Evolutionary conservation across 2,797 vertebrate species (phyloP), one percentile per base, ranked within the genome.

Genomic region (Pseudomugil tenellus): DNA sequence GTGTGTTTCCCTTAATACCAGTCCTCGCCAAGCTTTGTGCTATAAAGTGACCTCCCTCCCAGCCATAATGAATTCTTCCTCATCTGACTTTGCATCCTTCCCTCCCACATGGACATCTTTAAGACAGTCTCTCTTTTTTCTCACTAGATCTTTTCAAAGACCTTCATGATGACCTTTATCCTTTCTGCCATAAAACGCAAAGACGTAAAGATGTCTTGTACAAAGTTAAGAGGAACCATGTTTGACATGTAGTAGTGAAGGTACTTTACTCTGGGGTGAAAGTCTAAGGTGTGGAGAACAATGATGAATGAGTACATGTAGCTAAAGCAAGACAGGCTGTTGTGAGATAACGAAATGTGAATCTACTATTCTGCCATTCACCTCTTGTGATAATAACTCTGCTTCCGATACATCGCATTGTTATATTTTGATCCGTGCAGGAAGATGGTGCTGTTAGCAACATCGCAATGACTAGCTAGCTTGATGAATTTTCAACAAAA

Each of bases 131-230:
- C 25, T 12, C 52, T 41, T 41, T 49, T 63, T 70, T 52, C 49
- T 71, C n/a, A 0, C 67, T 53, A 48, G 52, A 77, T 72, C 53
- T 70, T 69, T 60, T 60, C 64, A 57, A 2, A 63, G 53, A 84
- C 83, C 80, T 90, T 81, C 68, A 58, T 5, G 35, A 17, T 78
- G 72, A 85, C 85, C 90, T 86, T 92, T 89, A 85, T 86, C 83
- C 84, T 77, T 63, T 70, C 53, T 31, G 39, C 78, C 72, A 84
- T 86, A 87, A 92, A 89, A 75, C 2, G 19, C 46, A 0, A 2
- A 63, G 72, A 67, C 32, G 43, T 87, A 78, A 87, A 90, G 77
- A 61, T 72, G 79, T 77, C 60, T 69, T 58, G 81, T 80, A 71
- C 74, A 80, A 82, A 78, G 76, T 59, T 39, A 62, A 84, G 76